Conservation (phyloP, 2,113 vertebrate species). For the Platysternon megacephalum region DNA sequence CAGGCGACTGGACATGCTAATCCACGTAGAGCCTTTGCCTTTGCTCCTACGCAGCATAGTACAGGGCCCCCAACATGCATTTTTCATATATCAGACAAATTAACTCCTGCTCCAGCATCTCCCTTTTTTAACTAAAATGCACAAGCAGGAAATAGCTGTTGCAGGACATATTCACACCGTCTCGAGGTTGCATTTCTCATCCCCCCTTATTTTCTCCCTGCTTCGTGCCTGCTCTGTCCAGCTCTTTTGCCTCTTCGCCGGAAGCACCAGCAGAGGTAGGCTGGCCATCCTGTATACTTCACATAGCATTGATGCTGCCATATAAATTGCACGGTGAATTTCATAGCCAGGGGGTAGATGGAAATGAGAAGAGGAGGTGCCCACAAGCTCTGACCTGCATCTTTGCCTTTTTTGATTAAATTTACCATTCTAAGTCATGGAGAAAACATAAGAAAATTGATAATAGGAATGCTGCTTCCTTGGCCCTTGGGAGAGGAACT, state of each 20-base stretch:
- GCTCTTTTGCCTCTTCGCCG: neutral
- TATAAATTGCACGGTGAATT: neutral
- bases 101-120: neutral
- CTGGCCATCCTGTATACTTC: neutral
- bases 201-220: neutral
- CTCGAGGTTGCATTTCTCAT: too few species aligned
- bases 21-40: neutral
- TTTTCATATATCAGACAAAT: neutral
- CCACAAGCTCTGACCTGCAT: neutral
- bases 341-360: neutral
- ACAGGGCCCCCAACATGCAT: neutral
- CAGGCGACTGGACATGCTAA: neutral
- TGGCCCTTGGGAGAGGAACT: neutral
- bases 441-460: neutral
- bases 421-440: neutral
- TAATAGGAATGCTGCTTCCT: neutral
- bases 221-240: neutral
- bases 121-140: neutral
- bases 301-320: too few species aligned
- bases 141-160: neutral
- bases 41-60: neutral
- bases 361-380: neutral
- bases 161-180: neutral
- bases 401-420: neutral
- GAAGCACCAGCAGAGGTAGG: neutral